phyloP scores from a whole-genome alignment of 2,113 vertebrate genomes.

The Bettongia penicillata region DNA sequence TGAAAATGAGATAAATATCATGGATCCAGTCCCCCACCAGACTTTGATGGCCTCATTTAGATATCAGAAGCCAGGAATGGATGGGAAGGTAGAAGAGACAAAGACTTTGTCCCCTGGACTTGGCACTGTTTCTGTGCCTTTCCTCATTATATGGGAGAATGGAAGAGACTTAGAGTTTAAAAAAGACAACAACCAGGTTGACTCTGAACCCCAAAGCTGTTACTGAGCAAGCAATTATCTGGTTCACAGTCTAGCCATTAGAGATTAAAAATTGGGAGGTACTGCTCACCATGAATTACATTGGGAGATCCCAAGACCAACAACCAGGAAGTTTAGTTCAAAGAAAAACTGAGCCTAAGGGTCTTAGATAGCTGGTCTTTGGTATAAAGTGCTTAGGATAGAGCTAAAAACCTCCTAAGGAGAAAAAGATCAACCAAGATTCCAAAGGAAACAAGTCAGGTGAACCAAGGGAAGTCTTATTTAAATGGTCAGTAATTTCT shows the following conservation, averaged over 20 bases:
- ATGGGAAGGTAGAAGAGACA: neutral
- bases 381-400: neutral
- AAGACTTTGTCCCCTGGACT: neutral
- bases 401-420: neutral
- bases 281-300: neutral
- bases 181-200: neutral
- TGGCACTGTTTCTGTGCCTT: neutral
- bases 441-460: neutral
- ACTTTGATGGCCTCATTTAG: neutral
- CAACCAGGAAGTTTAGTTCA: neutral
- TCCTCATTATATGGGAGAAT: neutral
- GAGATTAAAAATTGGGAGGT: neutral
- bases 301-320: neutral
- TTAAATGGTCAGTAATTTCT: neutral
- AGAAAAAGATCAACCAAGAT: neutral
- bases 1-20: neutral
- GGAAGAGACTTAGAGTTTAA: neutral
- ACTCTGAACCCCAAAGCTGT: neutral
- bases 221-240: neutral
- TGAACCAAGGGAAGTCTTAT: neutral
- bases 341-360: neutral
- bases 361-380: neutral
- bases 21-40: neutral
- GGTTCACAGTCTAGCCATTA: neutral
- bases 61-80: neutral